These are phyloP conservation scores for Myoxocephalus aenaeus DNA, from an alignment of 2,797 vertebrate genomes.

Conservation along the genomic window DNA sequence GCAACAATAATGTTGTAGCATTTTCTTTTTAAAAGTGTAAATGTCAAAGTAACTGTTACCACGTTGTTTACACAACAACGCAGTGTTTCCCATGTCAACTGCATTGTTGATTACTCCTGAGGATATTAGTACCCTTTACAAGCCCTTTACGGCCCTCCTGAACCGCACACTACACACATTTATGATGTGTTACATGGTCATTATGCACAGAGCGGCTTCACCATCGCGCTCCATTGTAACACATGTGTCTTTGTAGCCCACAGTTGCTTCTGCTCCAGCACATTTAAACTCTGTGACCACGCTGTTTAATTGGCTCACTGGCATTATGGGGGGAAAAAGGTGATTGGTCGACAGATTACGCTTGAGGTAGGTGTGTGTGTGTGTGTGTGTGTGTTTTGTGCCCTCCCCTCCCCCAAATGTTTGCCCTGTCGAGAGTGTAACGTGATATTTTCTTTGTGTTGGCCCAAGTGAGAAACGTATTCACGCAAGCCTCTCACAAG, in stretches of 20 bases:
- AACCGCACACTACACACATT: neutral
- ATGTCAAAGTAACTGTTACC: too few species aligned
- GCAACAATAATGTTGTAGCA: too few species aligned
- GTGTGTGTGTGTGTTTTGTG: neutral
- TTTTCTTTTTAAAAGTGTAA: too few species aligned
- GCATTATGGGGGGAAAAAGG: neutral
- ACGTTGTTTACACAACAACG: neutral
- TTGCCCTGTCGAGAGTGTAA: slow-evolving; percentile 61
- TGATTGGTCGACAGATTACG: slow-evolving; percentile 39
- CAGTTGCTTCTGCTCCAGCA: slow-evolving; percentile 45
- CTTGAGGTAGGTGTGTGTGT: slow-evolving; percentile 21
- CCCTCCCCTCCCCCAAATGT: slow-evolving; percentile 35
- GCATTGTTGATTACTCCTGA: neutral
- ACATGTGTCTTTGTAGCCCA: slow-evolving; percentile 7
- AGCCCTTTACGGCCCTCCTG: neutral
- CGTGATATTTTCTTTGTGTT: slow-evolving; percentile 73
- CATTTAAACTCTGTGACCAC: slow-evolving; percentile 24
- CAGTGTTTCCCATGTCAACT: neutral
- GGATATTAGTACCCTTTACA: neutral
- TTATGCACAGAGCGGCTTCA: neutral
- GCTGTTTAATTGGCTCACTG: slow-evolving; percentile 39
- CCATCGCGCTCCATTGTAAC: neutral
- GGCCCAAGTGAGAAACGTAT: slow-evolving; percentile 36
- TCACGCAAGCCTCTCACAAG: slow-evolving; percentile 22
- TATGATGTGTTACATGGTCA: neutral